These are phyloP conservation scores for Lochmaea capreae DNA, from an alignment of 2,888 invertebrate species.

Conservation along the genomic window DNA sequence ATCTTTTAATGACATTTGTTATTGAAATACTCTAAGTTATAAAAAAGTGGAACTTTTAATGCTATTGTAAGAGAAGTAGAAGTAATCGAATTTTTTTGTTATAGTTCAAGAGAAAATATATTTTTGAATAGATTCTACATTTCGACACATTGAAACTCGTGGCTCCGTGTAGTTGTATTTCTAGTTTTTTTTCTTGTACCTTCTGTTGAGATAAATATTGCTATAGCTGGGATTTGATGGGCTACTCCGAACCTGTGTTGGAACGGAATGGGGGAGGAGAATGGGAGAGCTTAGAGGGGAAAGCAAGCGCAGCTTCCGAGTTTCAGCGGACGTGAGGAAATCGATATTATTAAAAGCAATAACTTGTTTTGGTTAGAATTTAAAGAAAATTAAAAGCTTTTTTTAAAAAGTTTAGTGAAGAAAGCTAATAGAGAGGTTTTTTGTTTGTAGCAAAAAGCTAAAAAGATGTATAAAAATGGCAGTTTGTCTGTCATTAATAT, in stretches of 20 bases:
- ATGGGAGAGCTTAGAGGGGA: constrained; percentile 39
- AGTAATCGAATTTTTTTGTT: no score
- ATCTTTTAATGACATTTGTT: no score
- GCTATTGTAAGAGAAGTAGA: no score
- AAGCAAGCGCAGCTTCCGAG: constrained; percentile 58
- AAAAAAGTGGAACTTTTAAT: no score
- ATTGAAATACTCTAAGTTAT: no score
- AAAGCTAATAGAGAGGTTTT: background rate
- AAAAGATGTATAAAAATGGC: no score
- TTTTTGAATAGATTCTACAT: no score
- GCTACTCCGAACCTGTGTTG: background rate
- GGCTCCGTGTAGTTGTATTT: no score
- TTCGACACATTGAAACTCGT: no score
- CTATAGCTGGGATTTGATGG: background rate
- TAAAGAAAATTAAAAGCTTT: constrained; percentile 3
- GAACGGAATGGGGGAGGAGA: constrained; percentile 12
- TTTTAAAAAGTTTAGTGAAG: background rate
- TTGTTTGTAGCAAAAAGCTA: background rate
- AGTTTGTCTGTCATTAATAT: no score
- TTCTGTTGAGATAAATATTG: background rate
- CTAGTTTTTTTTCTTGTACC: no score
- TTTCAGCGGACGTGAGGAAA: constrained; percentile 42
- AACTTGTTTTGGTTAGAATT: constrained; percentile 28
- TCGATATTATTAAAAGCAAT: constrained; percentile 47
- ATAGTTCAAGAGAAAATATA: no score